These are phyloP conservation scores for Irena cyanogastra DNA, from an alignment of 2,113 vertebrate species.

Conservation along the genomic window DNA sequence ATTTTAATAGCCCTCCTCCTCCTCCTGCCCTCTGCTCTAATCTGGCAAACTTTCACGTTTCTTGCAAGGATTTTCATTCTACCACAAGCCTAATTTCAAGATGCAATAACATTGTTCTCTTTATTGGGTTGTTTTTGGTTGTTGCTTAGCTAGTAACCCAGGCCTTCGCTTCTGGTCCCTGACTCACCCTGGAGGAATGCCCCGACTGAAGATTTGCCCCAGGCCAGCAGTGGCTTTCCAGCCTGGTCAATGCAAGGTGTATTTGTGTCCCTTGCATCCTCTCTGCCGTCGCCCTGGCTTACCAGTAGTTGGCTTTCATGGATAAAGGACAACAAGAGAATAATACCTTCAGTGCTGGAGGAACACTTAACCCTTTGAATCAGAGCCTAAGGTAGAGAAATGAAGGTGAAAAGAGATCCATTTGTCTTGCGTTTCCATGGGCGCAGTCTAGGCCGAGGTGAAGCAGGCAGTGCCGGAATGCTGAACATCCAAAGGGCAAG, in stretches of 20 bases:
- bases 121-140: not conserved
- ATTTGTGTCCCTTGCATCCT: not conserved
- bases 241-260: not conserved
- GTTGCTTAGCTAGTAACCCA: not conserved
- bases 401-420: not conserved
- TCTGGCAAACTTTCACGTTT: not conserved
- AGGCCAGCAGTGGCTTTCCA: not conserved
- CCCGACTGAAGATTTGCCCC: fast-evolving
- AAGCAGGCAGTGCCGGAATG: fast-evolving
- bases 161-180: fast-evolving
- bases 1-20: slow-evolving; percentile 37
- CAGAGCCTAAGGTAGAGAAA: not conserved
- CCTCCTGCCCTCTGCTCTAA: not conserved
- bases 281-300: fast-evolving
- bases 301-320: not conserved
- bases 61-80: slow-evolving; percentile 28
- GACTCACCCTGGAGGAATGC: not conserved
- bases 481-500: fast-evolving
- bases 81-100: not conserved
- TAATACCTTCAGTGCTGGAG: not conserved
- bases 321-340: not conserved
- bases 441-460: fast-evolving
- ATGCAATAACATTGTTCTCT: not conserved
- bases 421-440: not conserved
- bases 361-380: not conserved